Evolutionary conservation across 2,113 vertebrate species (phyloP).

Genomic region (Phainopepla nitens): DNA sequence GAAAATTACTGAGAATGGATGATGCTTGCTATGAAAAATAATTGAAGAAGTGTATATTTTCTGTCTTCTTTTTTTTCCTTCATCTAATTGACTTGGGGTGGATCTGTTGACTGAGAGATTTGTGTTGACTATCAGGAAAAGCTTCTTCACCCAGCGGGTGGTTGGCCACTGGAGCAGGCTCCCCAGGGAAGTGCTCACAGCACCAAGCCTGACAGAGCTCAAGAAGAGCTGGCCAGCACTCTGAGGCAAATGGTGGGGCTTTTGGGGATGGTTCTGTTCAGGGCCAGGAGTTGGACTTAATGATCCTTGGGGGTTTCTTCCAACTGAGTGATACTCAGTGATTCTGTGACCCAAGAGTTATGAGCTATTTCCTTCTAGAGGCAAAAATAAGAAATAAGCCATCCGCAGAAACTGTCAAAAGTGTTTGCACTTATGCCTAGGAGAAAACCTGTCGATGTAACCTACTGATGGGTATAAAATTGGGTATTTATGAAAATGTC

Average conservation of each 20-base stretch:
- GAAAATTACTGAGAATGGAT: neutral
- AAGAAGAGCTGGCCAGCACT: neutral
- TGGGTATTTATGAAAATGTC: neutral
- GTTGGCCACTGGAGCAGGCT: neutral
- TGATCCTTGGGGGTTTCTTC: neutral
- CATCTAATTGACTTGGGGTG: neutral
- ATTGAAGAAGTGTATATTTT: neutral
- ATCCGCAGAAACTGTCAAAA: neutral
- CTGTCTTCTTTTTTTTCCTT: neutral
- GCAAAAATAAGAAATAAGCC: neutral
- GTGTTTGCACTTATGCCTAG: neutral
- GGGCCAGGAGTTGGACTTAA: neutral
- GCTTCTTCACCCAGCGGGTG: rapidly evolving
- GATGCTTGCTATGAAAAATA: neutral
- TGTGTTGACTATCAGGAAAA: rapidly evolving
- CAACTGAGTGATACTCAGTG: neutral
- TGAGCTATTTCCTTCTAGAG: neutral
- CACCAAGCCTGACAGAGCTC: neutral
- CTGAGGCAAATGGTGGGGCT: rapidly evolving
- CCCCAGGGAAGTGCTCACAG: no score
- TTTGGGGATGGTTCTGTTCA: neutral
- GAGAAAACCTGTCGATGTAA: neutral
- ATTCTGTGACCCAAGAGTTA: neutral
- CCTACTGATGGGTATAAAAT: neutral
- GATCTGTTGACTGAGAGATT: neutral